Evolutionary conservation across 2,888 invertebrate species (phyloP).

Genomic region (Drosophila cognata): DNA sequence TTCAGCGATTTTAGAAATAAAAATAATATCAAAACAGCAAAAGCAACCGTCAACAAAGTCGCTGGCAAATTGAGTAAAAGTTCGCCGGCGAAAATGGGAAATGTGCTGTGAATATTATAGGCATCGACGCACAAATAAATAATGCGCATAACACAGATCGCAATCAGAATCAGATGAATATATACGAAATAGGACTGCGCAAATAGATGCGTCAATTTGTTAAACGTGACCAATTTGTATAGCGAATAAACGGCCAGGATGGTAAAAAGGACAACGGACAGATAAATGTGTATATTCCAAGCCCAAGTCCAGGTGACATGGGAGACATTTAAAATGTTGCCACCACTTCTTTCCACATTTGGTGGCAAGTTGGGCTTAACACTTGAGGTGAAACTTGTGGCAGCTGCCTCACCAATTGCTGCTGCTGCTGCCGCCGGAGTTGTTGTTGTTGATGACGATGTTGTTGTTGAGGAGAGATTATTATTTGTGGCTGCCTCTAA

Average conservation of each 20-base stretch:
- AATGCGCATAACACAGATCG: conserved; percentile 92
- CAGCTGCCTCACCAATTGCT: conserved; percentile 67
- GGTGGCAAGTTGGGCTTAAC: neutral
- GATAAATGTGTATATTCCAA: conserved; percentile 96
- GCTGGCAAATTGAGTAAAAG: conserved; percentile 93
- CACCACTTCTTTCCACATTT: conserved; percentile 10
- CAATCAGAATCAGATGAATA: conserved; percentile 92
- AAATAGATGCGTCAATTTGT: conserved; percentile 93
- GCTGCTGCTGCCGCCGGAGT: conserved; percentile 66
- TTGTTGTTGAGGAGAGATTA: conserved; percentile 53
- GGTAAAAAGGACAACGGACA: conserved; percentile 93
- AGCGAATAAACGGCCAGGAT: conserved; percentile 93
- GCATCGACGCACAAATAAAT: conserved; percentile 96
- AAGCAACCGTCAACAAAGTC: conserved; percentile 95
- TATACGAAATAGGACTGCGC: conserved; percentile 95
- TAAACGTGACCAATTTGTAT: conserved; percentile 93
- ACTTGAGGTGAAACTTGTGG: conserved; percentile 30
- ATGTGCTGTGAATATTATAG: conserved; percentile 93
- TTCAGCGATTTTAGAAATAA: conserved; percentile 92
- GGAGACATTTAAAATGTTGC: conserved; percentile 46
- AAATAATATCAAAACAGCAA: conserved; percentile 94
- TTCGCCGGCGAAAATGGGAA: conserved; percentile 92
- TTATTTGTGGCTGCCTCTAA: neutral
- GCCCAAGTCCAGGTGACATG: conserved; percentile 91
- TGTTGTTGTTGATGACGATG: conserved; percentile 67